Conservation (phyloP, 2,888 invertebrate genomes). For the Cosmopolites sordidus region DNA sequence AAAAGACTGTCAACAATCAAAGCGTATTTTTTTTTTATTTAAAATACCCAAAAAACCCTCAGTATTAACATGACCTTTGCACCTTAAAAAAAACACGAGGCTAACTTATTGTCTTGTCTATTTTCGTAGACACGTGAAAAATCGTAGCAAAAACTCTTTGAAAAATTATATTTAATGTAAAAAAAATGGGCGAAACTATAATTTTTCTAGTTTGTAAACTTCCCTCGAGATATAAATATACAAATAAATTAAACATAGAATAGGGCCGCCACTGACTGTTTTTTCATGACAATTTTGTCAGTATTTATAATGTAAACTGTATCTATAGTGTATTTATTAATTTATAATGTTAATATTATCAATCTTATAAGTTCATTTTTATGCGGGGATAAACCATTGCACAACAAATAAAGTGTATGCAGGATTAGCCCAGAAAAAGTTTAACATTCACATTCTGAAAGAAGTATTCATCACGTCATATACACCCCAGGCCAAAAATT, state of each 20-base stretch:
- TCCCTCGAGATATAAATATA: conserved; percentile 15
- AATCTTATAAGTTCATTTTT: conserved; percentile 14
- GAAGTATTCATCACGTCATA: no score
- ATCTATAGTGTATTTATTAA: conserved; percentile 27
- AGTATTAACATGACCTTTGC: background rate
- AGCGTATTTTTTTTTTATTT: background rate
- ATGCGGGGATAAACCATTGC: conserved; percentile 3
- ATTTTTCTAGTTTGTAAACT: conserved; percentile 19
- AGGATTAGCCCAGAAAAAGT: background rate
- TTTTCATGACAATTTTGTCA: conserved; percentile 28
- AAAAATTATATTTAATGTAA: conserved; percentile 1
- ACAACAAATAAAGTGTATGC: background rate
- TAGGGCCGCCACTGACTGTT: conserved; percentile 24
- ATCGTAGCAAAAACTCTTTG: conserved; percentile 1
- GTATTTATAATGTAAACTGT: conserved; percentile 26
- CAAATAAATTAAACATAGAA: conserved; percentile 6
- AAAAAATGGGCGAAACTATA: conserved; percentile 1
- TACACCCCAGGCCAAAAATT: no score
- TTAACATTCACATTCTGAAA: no score
- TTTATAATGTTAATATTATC: conserved; percentile 23
- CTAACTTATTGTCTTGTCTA: background rate
- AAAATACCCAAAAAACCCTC: background rate
- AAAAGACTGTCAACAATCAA: conserved; percentile 2
- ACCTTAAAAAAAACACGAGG: background rate
- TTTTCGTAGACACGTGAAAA: background rate